Evolutionary conservation across 1,140 invertebrate species (phyloP), one percentile per base, ranked within the genome.

Genomic region (Hylaeus volcanicus): DNA sequence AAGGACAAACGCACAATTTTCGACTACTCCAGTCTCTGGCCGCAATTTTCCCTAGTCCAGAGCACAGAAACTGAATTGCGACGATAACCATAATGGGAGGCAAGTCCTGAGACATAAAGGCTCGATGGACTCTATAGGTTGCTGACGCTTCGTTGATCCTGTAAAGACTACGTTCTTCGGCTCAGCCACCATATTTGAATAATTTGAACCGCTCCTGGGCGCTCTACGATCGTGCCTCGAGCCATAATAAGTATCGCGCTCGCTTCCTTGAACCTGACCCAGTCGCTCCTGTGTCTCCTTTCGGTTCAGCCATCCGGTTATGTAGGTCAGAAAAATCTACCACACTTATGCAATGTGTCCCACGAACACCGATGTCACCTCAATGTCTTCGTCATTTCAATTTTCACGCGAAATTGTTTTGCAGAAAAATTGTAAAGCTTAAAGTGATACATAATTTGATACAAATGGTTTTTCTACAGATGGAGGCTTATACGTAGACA

Each of bases 91-190:
- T 75, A 75, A 76, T 51, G 14, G 43, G n/a, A n/a, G 9, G 55
- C 14, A 5, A 15, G 64, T 58, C 55, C 26, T 5, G 26, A 14
- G 53, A 43, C 74, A 48, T 26, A 41, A n/a, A 37, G 43, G 12
- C 51, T 53, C 48, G 45, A 41, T 3, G 45, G 0, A 4, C 51
- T 58, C 63, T 45, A 48, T n/a, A 51, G 63, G 11, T 41, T 41
- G 39, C 64, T 71, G 75, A 71, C 75, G 75, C 68, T 78, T 37
- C 75, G 75, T 43, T 78, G 48, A 78, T 78, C 68, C 75, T 69
- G 68, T 37, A 63, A 72, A 78, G 75, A 45, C 58, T 63, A 39
- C 12, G 12, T 39, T 61, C 70, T 48, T 51, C 15, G 51, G 2
- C 6, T 4, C n/a, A 43, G 45, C 26, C 14, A n/a, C 8, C 48